phyloP scores from a whole-genome alignment of 2,113 vertebrate genomes.

The Hylia prasina region DNA sequence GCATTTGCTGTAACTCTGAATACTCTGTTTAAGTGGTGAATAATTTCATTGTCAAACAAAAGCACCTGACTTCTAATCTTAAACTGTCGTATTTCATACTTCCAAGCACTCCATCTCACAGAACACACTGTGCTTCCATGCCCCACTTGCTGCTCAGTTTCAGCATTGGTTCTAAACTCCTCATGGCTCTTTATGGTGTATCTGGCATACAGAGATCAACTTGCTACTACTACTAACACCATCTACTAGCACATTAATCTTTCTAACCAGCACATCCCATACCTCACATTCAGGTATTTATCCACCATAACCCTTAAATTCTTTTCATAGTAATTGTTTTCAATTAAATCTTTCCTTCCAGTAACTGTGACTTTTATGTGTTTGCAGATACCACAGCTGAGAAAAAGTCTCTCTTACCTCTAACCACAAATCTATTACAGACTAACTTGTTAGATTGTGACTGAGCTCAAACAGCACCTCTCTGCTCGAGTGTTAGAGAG shows the following conservation, averaged over 20 bases:
- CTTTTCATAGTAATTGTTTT: background rate
- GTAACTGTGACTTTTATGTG: background rate
- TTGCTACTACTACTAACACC: background rate
- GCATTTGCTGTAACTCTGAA: background rate
- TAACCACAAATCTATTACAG: background rate
- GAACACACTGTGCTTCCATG: background rate
- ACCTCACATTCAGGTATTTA: background rate
- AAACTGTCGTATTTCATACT: background rate
- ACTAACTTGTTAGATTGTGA: background rate
- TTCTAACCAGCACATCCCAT: background rate
- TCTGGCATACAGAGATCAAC: background rate
- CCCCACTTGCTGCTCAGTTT: background rate
- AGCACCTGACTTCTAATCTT: background rate
- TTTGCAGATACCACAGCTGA: background rate
- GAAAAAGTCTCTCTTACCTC: background rate
- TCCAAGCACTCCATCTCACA: background rate
- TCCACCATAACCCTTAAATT: background rate
- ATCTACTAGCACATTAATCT: slow-evolving; percentile 7
- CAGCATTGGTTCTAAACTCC: background rate
- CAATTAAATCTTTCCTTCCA: background rate
- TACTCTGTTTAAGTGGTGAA: background rate
- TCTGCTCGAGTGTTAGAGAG: background rate
- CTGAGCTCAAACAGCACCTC: background rate
- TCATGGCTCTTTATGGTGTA: background rate
- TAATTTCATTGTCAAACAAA: background rate